These are phyloP conservation scores for Galbula dea DNA, from an alignment of 2,113 vertebrate species.

Conservation along the genomic window DNA sequence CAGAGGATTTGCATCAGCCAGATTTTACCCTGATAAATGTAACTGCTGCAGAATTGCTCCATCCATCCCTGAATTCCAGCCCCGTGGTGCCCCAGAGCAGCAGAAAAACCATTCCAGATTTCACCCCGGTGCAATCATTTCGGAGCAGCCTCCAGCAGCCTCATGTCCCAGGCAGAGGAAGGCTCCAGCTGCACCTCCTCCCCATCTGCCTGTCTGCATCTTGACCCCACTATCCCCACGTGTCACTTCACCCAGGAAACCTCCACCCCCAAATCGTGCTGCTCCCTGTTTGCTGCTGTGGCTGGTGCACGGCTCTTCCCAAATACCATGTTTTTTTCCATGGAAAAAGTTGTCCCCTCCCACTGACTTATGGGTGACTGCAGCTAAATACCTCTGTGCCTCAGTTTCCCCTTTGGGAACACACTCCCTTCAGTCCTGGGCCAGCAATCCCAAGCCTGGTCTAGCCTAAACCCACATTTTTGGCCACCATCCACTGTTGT, in stretches of 20 bases:
- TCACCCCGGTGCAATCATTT: not conserved
- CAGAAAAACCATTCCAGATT: not conserved
- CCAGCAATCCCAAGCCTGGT: not conserved
- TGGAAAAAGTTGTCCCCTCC: not conserved
- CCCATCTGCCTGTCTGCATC: not conserved
- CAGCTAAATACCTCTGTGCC: not conserved
- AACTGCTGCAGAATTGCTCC: not conserved
- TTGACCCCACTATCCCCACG: not conserved
- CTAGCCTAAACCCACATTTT: not conserved
- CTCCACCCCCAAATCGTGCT: not conserved
- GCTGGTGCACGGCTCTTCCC: not conserved
- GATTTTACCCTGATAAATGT: not conserved
- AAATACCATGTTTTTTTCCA: not conserved
- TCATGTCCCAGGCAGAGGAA: not conserved
- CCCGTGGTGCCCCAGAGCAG: not conserved
- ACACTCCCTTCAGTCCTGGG: not conserved
- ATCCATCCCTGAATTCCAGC: not conserved
- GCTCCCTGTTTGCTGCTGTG: not conserved
- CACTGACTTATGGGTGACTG: not conserved
- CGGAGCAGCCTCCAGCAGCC: not conserved
- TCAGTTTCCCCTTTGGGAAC: not conserved
- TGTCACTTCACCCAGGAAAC: not conserved
- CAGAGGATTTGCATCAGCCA: accelerated
- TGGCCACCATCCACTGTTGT: slow-evolving; percentile 59
- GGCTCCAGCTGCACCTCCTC: not conserved